Base-by-base conservation (phyloP, 64 coral and sea anemone species). In the Pocillopora verrucosa region DNA sequence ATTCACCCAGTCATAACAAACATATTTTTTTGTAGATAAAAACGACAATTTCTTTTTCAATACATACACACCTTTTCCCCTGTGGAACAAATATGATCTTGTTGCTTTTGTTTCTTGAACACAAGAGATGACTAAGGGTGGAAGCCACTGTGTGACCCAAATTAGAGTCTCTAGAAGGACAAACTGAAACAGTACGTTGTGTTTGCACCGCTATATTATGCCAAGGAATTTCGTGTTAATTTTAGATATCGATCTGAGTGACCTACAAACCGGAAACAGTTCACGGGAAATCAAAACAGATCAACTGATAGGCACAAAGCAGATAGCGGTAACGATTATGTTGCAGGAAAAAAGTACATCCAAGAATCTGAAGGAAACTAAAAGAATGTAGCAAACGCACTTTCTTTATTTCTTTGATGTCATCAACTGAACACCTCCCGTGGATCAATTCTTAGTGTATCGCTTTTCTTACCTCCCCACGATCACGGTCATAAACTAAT, bases 191-290 rank as follows among this genome's bases (percentile, higher is more conserved):
- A 24, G 11, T 24, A 70, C 67, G 67, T 70, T 25, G 11, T 70
- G 67, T 70, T n/a, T 25, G 20, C 67, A 24, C 20, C 67, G 7
- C 67, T 70, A 24, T 70, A 70, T 25, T 70, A 30, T 24, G 67
- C n/a, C 22, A 24, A 70, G 67, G 67, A 70, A 70, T 70, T 70
- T 70, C 20, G 20, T 70, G 19, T 20, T 24, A 70, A 24, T 70
- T 24, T 70, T 2, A 24, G n/a, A 24, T 20, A 25, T 24, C 20
- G 25, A 24, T 25, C 25, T 70, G 67, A 30, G 67, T 70, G n/a
- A 70, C 25, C 67, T 70, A 70, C 20, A 70, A 70, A 70, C 67
- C 67, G 67, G 67, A 70, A 70, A 70, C 67, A 70, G 67, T 30
- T 20, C 67, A 25, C 22, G 67, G 25, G 67, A 70, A 70, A 70